A percentile compares a stretch with the other conserved stretches of the same genome.
Conservation (phyloP, 2,888 invertebrate genomes). For the Sinodicranocentrus sp. region DNA sequence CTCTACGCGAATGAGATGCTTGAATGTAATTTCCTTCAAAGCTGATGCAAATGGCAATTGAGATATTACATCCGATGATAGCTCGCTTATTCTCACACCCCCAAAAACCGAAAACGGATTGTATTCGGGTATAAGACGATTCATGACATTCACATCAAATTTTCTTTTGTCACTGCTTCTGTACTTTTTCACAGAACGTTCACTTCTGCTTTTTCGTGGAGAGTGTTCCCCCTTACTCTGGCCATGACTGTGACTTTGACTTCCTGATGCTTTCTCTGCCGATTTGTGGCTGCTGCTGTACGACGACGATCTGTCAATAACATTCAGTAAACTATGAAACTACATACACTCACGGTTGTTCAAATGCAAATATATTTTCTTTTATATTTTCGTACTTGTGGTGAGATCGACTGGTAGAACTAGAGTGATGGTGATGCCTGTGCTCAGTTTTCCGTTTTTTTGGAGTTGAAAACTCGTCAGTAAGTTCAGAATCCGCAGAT, state of each 20-base stretch:
- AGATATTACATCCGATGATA: conserved; percentile 55
- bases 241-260: conserved; percentile 13
- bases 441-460: conserved; percentile 57
- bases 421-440: conserved; percentile 55
- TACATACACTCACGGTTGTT: neutral
- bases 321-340: too few relatives aligned
- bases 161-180: conserved; percentile 57
- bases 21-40: conserved; percentile 82
- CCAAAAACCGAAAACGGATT: conserved; percentile 65
- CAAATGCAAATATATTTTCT: neutral
- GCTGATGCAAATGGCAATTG: conserved; percentile 66
- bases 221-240: conserved; percentile 56
- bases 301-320: conserved; percentile 21
- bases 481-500: conserved; percentile 54
- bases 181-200: conserved; percentile 58
- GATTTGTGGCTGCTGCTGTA: conserved; percentile 49
- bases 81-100: conserved; percentile 54
- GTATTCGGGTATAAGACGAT: conserved; percentile 53
- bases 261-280: conserved; percentile 20
- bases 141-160: conserved; percentile 55
- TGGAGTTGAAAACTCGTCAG: conserved; percentile 56
- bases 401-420: conserved; percentile 62
- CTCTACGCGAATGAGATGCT: conserved; percentile 90
- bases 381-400: conserved; percentile 42
- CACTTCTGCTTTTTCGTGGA: conserved; percentile 39